Base-by-base conservation (phyloP, 2,797 vertebrate species). In the Lepus townsendii region DNA sequence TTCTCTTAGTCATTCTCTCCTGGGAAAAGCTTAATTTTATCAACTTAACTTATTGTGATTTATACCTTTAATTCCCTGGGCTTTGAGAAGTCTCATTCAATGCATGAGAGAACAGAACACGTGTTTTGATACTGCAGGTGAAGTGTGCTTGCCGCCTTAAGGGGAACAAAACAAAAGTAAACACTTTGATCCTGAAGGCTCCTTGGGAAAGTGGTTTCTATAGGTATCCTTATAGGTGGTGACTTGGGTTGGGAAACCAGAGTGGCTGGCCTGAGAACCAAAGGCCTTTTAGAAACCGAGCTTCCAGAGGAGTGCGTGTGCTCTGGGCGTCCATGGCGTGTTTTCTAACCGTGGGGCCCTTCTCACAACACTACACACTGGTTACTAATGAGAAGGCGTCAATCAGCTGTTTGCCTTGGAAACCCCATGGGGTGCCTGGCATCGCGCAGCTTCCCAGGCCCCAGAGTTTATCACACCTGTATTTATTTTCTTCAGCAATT, bases 11-110 rank as follows among this genome's bases (percentile, higher is more conserved):
- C 93, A 78, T 92, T 83, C 78, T 94, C 68, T 84, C 79, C 84
- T 93, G 90, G 94, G 68, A 93, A 95, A 96, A 94, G 82, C 68
- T 90, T 92, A 94, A 94, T 93, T 96, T 96, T 89, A 95, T 92
- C 93, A 97, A 89, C 38, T 75, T 62, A 88, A 71, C 91, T 96
- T 96, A 82, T 84, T 91, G 50, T 94, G 77, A 97, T 93, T 96
- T 96, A 95, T 83, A 82, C 14, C 71, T 96, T 91, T 94, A 95
- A 80, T 97, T 94, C 76, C 91, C 69, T 96, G 92, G 32, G 35
- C 69, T 95, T 90, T 83, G 75, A 94, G 73, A 97, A 95, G 94
- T 95, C 76, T 95, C 60, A 79, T 73, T 69, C 14, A 93, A 50
- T 75, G 65, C 82, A 76, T 93, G 50, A 47, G 92, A 91, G 63